Base-by-base conservation (phyloP, 2,888 invertebrate species). In the Nomada fabriciana region DNA sequence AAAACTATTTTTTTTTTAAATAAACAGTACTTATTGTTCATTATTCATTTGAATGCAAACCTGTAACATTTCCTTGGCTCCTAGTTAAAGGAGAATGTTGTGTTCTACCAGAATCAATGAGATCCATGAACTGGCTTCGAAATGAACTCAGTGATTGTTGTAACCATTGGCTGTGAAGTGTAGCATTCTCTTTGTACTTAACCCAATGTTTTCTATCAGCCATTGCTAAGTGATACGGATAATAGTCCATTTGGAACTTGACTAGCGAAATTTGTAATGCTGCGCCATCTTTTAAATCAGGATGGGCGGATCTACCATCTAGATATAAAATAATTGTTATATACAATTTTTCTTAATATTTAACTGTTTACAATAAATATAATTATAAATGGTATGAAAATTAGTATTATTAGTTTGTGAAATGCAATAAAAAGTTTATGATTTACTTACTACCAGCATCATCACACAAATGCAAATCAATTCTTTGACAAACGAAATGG, bases 391-490 rank as follows among this genome's bases (percentile, higher is more conserved):
- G 36, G 36, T 36, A 9, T 9, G 7, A 36, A 36, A 36, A 11
- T 50, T 50, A 15, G 23, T 70, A 2, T 64, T 60, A 42, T 47
- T 20, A 15, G 20, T n/a, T 70, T 47, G 29, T 25, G 42, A 63
- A 25, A 18, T 69, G 65, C 11, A 43, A 3, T 68, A 63, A 61
- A 64, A 71, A 57, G 61, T 71, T 75, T 42, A 57, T 59, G 47
- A 43, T 76, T 59, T 76, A 80, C 79, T 95, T 94, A 97, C 97
- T 95, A 88, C 98, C 98, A 81, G 97, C 97, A 94, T 99, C 99
- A 93, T 99, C 99, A 92, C 98, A 99, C 52, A 99, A 95, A 94
- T 99, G 99, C 80, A 99, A 95, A 94, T 99, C 99, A 90, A 99
- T 98, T 91, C 98, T 96, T 84, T 98, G 98, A 76, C 98, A 98